Evolutionary conservation across 2,797 vertebrate species (phyloP), one percentile per base, ranked within the genome.

Genomic region (Mormyrops attenuatus): DNA sequence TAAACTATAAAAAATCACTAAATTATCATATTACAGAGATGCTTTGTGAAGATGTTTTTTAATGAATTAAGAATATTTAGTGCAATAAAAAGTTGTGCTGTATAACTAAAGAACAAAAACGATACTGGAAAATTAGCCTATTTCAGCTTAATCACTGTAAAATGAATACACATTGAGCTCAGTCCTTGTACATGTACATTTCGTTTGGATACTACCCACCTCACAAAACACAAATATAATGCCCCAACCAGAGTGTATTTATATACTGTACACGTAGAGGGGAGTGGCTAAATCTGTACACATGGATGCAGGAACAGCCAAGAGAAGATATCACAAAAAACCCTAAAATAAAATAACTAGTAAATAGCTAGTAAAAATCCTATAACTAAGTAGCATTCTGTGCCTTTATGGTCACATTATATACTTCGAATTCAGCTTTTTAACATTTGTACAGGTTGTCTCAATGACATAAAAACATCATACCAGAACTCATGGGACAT

Each of bases 401-500:
- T 44, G 77, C 73, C 44, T 41, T 44, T 17, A 47, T 41, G 41
- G 73, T 80, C 41, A 80, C 30, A 22, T 47, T 44, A 44, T n/a
- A 82, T 47, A 13, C 77, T 44, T 9, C 22, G 20, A 44, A 22
- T 82, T 82, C 77, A 82, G 77, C 77, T 47, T 82, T 82, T 69
- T 82, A 3, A 9, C 47, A 80, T n/a, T n/a, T 47, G 77, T 82
- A 47, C 77, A 82, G 77, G 77, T 22, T 44, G 38, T 47, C 77
- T 82, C 38, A 82, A 82, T 82, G 77, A 82, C 20, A 82, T 47
- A 47, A 47, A 82, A 82, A 44, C 20, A 82, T 82, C 77, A 82
- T 44, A 82, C 77, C 77, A 82, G 77, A 82, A 82, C 77, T 47
- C 77, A 82, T 82, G 77, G 77, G 77, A 82, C 77, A 20, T 82